Base-by-base conservation (phyloP, 2,797 vertebrate species). In the Coranthus polyacanthus region DNA sequence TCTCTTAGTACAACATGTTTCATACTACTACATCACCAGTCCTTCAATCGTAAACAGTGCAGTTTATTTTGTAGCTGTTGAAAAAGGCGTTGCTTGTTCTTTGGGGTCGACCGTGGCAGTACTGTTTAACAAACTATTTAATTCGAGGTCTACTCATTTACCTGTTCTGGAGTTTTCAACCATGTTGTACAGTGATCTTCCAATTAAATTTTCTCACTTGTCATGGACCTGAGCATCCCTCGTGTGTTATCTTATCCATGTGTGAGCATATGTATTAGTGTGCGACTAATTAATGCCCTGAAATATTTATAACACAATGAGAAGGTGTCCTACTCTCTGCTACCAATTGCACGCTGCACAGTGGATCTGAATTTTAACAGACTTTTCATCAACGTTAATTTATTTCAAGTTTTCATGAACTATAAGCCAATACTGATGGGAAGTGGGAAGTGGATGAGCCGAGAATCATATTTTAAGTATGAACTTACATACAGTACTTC, bases 131-230 rank as follows among this genome's bases (percentile, higher is more conserved):
- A 60, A 41, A 17, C 1, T 13, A 26, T 22, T 50, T 39, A 50
- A 37, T 10, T 26, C 17, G 39, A 54, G 18, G 42, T 41, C 36
- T 20, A 32, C n/a, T 41, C 11, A 12, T n/a, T 65, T 57, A 26
- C 54, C 42, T 58, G 42, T 26, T 42, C 45, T 47, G 34, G 46
- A 69, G 16, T 34, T 43, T 55, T 55, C 3, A 9, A 50, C 34
- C 20, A 22, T 15, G 43, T 42, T 13, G 32, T 39, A 42, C 1
- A 5, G 7, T 26, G 38, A 12, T 56, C 8, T 15, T 49, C 13
- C 42, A 16, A 39, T 2, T 17, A 22, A 3, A 26, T 37, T 39
- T 20, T 39, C 15, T 45, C 21, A 52, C 44, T 17, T 43, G 20
- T 18, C 15, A 32, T 58, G 41, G 26, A 45, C 58, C 53, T 22